phyloP scores from a whole-genome alignment of 2,888 invertebrate species.

The Drosophila buzzatii region DNA sequence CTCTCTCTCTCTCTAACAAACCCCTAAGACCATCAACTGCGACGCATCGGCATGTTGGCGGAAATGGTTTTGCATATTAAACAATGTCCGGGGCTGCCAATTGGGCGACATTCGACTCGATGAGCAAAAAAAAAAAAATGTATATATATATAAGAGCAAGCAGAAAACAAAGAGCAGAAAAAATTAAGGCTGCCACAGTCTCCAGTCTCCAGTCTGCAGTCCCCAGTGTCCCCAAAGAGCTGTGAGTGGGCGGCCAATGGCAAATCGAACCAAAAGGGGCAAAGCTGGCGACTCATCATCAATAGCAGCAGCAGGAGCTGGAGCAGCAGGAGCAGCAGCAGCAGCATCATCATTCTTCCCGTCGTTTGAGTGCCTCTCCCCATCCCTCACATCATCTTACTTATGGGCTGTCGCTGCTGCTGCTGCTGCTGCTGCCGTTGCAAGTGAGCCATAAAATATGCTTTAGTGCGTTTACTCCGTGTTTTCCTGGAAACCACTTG shows the following conservation, averaged over 20 bases:
- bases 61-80: constrained; percentile 82
- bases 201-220: constrained; percentile 16
- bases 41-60: constrained; percentile 65
- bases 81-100: constrained; percentile 77
- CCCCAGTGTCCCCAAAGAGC: constrained; percentile 36
- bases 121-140: constrained; percentile 19
- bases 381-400: constrained; percentile 2
- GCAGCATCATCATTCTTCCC: constrained; percentile 51
- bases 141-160: background rate
- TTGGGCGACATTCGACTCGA: constrained; percentile 70
- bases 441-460: constrained; percentile 79
- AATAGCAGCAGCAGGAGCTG: constrained; percentile 48
- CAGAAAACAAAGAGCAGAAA: constrained; percentile 3
- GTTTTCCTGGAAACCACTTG: constrained; percentile 25
- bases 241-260: constrained; percentile 31
- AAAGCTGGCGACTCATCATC: constrained; percentile 54
- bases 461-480: constrained; percentile 65
- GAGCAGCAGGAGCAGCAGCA: constrained; percentile 10
- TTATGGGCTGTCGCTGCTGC: background rate
- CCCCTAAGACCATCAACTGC: constrained; percentile 27
- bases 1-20: constrained; percentile 1
- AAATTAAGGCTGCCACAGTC: constrained; percentile 25
- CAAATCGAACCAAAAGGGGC: constrained; percentile 46
- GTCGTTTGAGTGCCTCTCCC: constrained; percentile 19
- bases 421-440: constrained; percentile 28